phyloP scores from a whole-genome alignment of 2,888 invertebrate genomes.

The Galeopsomyia nigrocyanea region DNA sequence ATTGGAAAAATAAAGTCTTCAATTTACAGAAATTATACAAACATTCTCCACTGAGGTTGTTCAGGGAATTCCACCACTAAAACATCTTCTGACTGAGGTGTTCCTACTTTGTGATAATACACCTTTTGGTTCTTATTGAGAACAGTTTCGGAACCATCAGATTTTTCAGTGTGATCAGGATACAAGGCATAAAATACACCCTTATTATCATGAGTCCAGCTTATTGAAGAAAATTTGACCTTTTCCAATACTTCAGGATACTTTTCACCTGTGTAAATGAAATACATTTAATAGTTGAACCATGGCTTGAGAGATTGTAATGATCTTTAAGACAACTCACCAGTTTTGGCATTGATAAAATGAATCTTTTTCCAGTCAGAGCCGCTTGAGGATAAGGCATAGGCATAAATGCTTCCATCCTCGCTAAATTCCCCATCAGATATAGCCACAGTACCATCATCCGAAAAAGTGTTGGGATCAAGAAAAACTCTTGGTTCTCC shows the following conservation, averaged over 20 bases:
- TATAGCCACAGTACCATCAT: constrained; percentile 91
- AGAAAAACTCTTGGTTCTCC: constrained; percentile 87
- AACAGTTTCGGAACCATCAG: constrained; percentile 93
- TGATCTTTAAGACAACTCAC: constrained; percentile 63
- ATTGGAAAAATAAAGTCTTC: not conserved
- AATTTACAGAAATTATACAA: constrained; percentile 64
- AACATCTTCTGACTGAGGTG: constrained; percentile 87
- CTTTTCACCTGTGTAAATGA: constrained; percentile 76
- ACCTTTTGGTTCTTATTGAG: constrained; percentile 92
- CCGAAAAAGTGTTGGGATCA: constrained; percentile 93
- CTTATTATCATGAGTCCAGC: constrained; percentile 95
- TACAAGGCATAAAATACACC: constrained; percentile 95
- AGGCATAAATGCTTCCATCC: constrained; percentile 91
- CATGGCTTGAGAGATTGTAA: not conserved
- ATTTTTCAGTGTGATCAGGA: constrained; percentile 84
- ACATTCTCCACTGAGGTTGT: constrained; percentile 94
- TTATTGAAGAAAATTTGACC: constrained; percentile 91
- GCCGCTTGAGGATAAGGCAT: constrained; percentile 92
- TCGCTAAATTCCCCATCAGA: constrained; percentile 86
- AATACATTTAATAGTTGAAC: constrained; percentile 1
- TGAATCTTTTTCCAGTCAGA: constrained; percentile 97
- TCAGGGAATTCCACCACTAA: constrained; percentile 91
- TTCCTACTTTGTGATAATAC: constrained; percentile 91
- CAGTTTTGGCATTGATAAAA: constrained; percentile 81
- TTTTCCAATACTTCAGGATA: constrained; percentile 90